Base-by-base conservation (phyloP, 1,140 invertebrate species). In the Nasonia longicornis region DNA sequence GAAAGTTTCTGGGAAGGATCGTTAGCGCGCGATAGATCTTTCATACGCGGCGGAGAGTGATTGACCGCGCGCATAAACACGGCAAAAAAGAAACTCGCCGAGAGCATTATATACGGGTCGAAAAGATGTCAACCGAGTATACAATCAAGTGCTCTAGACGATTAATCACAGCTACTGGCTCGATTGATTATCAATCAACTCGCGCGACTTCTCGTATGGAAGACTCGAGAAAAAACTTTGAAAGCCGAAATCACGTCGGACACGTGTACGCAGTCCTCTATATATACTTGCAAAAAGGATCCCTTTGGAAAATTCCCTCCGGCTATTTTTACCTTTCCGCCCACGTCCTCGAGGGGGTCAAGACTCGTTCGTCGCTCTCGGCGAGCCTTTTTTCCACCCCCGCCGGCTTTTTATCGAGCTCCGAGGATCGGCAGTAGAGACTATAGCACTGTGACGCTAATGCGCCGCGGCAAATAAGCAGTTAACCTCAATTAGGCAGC, bases 401-500 rank as follows among this genome's bases (percentile, higher is more conserved):
- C 64, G 42, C 26, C 20, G 42, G 26, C 63, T 70, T 81, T 70
- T 81, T 81, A 76, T 76, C 79, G 79, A 64, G 72, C 38, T 11
- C 16, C 8, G 58, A 6, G 48, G 66, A 76, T 76, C 79, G 71
- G 45, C 20, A 16, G 16, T 45, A 45, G 31, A 67, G 38, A 42
- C 58, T 58, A 14, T 35, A n/a, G 67, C 70, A 45, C 20, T 42
- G 66, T 74, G 69, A 72, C 66, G 74, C 70, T 82, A 82, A 82
- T 82, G 76, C 80, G 76, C 69, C 70, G 75, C 81, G 73, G 82
- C 83, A 85, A 87, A 87, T 85, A 86, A 86, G 86, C 86, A 87
- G 84, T 87, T 87, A 87, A 87, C 86, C 87, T 84, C 86, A 86
- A 87, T 87, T 87, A 87, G 85, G 82, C 84, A 75, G 70, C 77